Percentiles rank a stretch among this genome's conserved stretches.
These are phyloP conservation scores for Conopomorpha cramerella DNA, from an alignment of 1,140 invertebrate species.

Conservation along the genomic window DNA sequence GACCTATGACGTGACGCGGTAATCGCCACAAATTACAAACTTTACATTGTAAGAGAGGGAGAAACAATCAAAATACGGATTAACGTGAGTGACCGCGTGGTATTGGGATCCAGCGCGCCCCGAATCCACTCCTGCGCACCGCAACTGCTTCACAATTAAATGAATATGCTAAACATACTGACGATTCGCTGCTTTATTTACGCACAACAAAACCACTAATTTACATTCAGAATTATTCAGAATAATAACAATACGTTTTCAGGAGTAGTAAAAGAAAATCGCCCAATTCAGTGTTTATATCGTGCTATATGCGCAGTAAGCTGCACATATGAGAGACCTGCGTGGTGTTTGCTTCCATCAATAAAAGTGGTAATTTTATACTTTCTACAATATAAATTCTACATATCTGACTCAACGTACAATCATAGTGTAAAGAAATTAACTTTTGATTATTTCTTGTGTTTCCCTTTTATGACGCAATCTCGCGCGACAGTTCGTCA, in stretches of 20 bases:
- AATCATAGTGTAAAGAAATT: no score
- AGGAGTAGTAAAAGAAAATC: no score
- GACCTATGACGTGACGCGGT: constrained; percentile 47
- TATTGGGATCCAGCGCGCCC: constrained; percentile 14
- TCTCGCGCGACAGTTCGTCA: no score
- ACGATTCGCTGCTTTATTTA: constrained; percentile 28
- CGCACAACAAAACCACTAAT: constrained; percentile 18
- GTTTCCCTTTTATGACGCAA: no score
- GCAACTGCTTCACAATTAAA: constrained; percentile 28
- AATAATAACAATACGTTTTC: constrained; percentile 5
- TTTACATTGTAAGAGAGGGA: constrained; percentile 26
- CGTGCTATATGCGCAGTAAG: no score
- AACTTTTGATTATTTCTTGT: no score
- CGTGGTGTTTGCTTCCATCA: no score
- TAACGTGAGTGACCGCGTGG: constrained; percentile 5
- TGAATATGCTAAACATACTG: constrained; percentile 37
- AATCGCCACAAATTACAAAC: constrained; percentile 47
- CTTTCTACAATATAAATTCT: no score
- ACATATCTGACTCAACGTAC: no score
- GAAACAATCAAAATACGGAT: constrained; percentile 36
- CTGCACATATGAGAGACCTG: no score
- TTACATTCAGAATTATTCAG: constrained; percentile 28
- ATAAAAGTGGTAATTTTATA: no score
- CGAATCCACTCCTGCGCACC: constrained; percentile 23
- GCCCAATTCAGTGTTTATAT: no score